Evolutionary conservation across 1,140 invertebrate genomes (phyloP).

Genomic region (Philopotamus ludificatus): DNA sequence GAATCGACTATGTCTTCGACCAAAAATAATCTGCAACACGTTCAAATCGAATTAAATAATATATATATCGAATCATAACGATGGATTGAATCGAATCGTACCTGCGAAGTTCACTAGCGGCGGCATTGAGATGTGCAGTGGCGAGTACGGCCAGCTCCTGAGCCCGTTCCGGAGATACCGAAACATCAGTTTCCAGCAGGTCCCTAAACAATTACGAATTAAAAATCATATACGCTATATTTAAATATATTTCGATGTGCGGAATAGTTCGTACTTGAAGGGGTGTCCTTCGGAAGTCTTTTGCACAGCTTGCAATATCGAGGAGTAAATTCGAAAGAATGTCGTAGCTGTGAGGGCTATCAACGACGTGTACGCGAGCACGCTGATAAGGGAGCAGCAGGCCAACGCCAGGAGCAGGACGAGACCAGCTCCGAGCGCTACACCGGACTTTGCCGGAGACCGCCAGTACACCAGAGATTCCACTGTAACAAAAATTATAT

Average conservation of each 20-base stretch:
- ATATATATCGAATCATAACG: neutral
- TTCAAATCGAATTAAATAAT: conserved; percentile 3
- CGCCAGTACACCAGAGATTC: conserved; percentile 96
- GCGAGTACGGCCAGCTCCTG: conserved; percentile 80
- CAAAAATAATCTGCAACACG: conserved; percentile 73
- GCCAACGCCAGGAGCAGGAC: conserved; percentile 87
- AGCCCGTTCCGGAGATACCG: conserved; percentile 83
- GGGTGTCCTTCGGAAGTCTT: conserved; percentile 97
- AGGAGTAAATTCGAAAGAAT: conserved; percentile 94
- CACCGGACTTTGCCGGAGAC: conserved; percentile 89
- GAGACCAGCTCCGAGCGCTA: conserved; percentile 85
- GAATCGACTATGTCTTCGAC: conserved; percentile 96
- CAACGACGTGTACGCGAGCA: conserved; percentile 88
- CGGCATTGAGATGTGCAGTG: conserved; percentile 81
- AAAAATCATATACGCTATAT: neutral
- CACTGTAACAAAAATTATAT: conserved; percentile 70
- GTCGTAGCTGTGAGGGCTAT: conserved; percentile 79
- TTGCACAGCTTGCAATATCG: conserved; percentile 91
- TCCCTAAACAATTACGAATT: conserved; percentile 62
- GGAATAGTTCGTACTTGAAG: conserved; percentile 77
- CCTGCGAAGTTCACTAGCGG: conserved; percentile 75
- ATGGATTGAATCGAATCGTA: conserved; percentile 28
- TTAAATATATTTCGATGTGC: neutral
- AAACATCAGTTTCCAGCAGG: conserved; percentile 83
- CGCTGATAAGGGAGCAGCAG: conserved; percentile 93